Conservation (phyloP, 2,888 invertebrate genomes). For the Stenoptilia bipunctidactyla region DNA sequence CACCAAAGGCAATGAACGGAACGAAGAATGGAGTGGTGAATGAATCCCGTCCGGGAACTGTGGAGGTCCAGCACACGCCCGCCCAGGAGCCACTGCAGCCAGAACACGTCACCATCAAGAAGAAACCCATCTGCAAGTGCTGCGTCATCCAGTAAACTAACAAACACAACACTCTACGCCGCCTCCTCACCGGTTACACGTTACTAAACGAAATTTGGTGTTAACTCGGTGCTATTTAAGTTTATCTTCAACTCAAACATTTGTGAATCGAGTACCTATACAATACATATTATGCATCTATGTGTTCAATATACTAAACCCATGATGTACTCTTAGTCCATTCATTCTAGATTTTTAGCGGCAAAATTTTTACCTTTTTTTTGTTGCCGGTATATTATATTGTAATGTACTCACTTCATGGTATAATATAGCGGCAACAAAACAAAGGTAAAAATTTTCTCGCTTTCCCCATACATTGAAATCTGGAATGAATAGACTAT, state of each 20-base stretch:
- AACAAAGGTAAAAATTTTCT: too few species aligned
- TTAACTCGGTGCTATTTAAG: constrained; percentile 50
- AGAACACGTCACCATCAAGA: constrained; percentile 93
- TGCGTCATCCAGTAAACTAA: constrained; percentile 92
- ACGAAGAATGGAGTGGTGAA: constrained; percentile 57
- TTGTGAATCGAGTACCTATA: constrained; percentile 4
- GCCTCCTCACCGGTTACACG: not conserved
- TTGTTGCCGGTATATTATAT: too few species aligned
- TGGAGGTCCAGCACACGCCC: constrained; percentile 81
- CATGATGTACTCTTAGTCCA: not conserved
- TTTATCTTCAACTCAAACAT: constrained; percentile 21
- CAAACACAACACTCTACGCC: constrained; percentile 4
- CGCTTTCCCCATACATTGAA: too few species aligned
- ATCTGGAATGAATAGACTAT: too few species aligned
- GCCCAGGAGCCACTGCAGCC: constrained; percentile 85
- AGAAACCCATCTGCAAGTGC: constrained; percentile 96
- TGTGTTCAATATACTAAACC: constrained; percentile 21
- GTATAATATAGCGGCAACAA: too few species aligned
- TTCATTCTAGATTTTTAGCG: too few species aligned
- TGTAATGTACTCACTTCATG: too few species aligned
- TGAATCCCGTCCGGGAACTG: constrained; percentile 58
- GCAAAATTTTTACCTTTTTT: too few species aligned
- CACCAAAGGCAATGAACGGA: constrained; percentile 56
- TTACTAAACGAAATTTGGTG: constrained; percentile 12
- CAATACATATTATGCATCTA: constrained; percentile 8